Base-by-base conservation (phyloP, 2,797 vertebrate genomes). In the Sebastes vulpes region DNA sequence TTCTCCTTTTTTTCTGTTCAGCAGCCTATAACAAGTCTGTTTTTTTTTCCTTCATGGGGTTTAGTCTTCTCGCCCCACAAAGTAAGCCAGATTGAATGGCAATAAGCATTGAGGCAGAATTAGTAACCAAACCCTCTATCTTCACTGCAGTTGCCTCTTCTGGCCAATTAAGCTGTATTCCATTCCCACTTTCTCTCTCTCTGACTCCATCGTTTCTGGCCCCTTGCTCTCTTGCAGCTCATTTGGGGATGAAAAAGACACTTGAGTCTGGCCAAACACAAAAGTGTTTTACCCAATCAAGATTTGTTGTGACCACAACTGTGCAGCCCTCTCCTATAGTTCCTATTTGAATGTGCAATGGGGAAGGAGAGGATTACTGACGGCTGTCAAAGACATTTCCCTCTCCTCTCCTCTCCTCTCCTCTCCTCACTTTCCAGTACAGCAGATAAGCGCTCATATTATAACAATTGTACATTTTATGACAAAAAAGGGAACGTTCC, bases 211-310 rank as follows among this genome's bases (percentile, higher is more conserved):
- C 57, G 66, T 73, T 52, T 81, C 64, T 70, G 82, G 23, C 81
- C 64, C 64, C 20, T 63, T 65, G 72, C 72, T 81, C 53, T 73
- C 52, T 60, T 60, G 81, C 83, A 85, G 81, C 84, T 87, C 71
- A 82, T 90, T 61, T 58, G 68, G 81, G 81, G 89, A 83, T 75
- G 81, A 84, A 78, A 84, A 77, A 68, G 32, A 74, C 82, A 86
- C 81, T 90, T 87, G 88, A 86, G 75, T 89, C 77, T 73, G 78
- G 60, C 81, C 72, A 82, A 92, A 90, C 65, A 75, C 75, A 75
- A 88, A 91, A 90, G 78, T 65, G 77, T 90, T 91, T 85, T 72
- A 79, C 65, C 83, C 77, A 83, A 77, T 59, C 48, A 77, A 65
- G 81, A 90, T 90, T 92, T 93, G 84, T 76, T 81, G 75, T 83